phyloP scores from a whole-genome alignment of 1,140 invertebrate species.

The Platyscapa corneri region DNA sequence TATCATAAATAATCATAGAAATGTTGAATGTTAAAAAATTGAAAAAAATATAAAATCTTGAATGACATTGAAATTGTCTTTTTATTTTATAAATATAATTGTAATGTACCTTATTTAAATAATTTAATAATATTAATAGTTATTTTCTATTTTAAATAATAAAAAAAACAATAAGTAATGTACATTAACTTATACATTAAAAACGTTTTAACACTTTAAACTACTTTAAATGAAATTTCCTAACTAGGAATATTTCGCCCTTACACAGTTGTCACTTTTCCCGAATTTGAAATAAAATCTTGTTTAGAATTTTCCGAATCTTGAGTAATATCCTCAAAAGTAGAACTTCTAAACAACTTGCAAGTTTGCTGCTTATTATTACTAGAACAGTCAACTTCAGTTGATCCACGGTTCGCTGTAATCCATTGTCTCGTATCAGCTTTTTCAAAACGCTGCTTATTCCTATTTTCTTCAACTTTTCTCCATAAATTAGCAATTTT shows the following conservation, averaged over 20 bases:
- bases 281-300: slow-evolving; percentile 63
- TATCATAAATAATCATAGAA: background rate
- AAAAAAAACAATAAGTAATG: background rate
- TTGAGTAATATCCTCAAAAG: slow-evolving; percentile 79
- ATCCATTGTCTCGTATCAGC: slow-evolving; percentile 81
- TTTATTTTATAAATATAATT: background rate
- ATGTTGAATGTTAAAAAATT: background rate
- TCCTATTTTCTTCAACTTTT: slow-evolving; percentile 85
- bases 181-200: background rate
- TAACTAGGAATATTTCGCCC: background rate
- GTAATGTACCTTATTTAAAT: background rate
- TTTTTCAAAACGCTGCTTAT: slow-evolving; percentile 74
- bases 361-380: slow-evolving; percentile 64
- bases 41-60: background rate
- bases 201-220: background rate
- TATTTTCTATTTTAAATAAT: background rate
- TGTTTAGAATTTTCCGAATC: slow-evolving; percentile 16
- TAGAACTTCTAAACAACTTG: slow-evolving; percentile 80
- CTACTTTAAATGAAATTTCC: slow-evolving; percentile 4
- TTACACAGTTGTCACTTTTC: slow-evolving; percentile 68
- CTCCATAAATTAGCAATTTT: slow-evolving; percentile 94
- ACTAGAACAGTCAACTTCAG: slow-evolving; percentile 58
- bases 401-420: slow-evolving; percentile 59
- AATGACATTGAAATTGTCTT: background rate
- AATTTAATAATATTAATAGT: background rate